Evolutionary conservation across 1,140 invertebrate species (phyloP), one percentile per base, ranked within the genome.

Genomic region (Calosoma granatense): DNA sequence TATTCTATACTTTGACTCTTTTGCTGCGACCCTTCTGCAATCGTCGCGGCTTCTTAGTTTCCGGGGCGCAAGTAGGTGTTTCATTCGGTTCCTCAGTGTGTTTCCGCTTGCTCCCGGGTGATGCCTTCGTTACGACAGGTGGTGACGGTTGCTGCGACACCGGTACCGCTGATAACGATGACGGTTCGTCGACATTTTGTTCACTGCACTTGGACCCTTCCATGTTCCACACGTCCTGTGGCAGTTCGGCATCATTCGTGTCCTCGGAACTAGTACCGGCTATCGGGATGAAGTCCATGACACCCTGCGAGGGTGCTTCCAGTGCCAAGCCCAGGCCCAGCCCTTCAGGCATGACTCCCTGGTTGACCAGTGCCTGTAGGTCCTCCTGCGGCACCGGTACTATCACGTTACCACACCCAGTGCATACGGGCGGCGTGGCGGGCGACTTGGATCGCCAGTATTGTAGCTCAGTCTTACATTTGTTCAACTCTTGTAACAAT

Each of bases 361-460:
- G 81, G 72, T 82, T 82, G 4, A 78, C 71, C 3, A 82, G 63
- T 17, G 76, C 78, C 62, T 82, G 78, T 12, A 82, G 64, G 67
- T 84, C 80, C 51, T 82, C 81, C 0, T 75, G 70, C 1, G 77
- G 73, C 52, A 73, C 58, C 11, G 78, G 73, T 17, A 75, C 66
- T 57, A 81, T 74, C 21, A 77, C 76, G 23, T 78, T 78, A 41
- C 81, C 81, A 59, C 80, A 83, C 22, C 74, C 72, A 20, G 73
- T 76, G 61, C 81, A 83, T 51, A 81, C 68, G 43, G 78, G 71
- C 43, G 78, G 76, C 65, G 79, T 81, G 54, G 88, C 85, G 2
- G 89, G 88, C 26, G 87, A 89, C 61, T 89, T 89, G 17, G 87
- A 91, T 41, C 89, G 81, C 87, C 88, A 90, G 72, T 90, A 92